These are phyloP conservation scores for Romanogobio albipinnatus DNA, from an alignment of 2,113 vertebrate species.

Conservation along the genomic window DNA sequence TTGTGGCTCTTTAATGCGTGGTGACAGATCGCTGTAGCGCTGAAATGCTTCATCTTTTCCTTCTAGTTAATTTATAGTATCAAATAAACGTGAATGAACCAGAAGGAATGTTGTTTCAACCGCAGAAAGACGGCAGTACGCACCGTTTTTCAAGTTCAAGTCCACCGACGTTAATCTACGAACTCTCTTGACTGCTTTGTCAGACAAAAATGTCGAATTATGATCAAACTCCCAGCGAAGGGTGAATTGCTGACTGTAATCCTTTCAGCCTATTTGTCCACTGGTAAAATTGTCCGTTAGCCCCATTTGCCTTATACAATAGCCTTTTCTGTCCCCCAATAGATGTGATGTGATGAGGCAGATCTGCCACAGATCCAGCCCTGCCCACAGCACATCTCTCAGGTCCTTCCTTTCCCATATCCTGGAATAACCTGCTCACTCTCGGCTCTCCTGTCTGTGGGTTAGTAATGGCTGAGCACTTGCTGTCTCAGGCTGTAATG, in stretches of 20 bases:
- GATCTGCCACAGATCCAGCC: not conserved
- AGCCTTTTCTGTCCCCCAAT: not conserved
- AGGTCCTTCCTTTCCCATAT: not conserved
- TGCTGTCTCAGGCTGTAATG: slow-evolving; percentile 5
- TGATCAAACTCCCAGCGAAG: too few relatives aligned
- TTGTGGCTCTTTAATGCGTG: too few relatives aligned
- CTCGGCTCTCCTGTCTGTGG: slow-evolving; percentile 16
- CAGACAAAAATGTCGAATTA: too few relatives aligned
- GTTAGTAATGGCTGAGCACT: slow-evolving; percentile 24
- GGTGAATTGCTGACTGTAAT: not conserved
- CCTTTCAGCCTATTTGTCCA: not conserved
- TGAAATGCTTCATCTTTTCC: too few relatives aligned
- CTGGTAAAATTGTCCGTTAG: not conserved
- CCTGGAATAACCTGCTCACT: not conserved
- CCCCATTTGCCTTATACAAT: not conserved
- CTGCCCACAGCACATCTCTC: slow-evolving; percentile 3
- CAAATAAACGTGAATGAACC: too few relatives aligned
- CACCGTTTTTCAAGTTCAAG: too few relatives aligned
- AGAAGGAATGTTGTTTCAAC: too few relatives aligned
- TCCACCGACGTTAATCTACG: too few relatives aligned
- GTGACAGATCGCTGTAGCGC: too few relatives aligned
- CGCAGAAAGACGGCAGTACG: too few relatives aligned
- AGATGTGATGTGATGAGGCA: not conserved
- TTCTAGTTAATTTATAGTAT: too few relatives aligned
- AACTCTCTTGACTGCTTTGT: too few relatives aligned